Evolutionary conservation across 2,113 vertebrate genomes (phyloP), one percentile per base, ranked within the genome.

Genomic region (Blennius ocellaris): DNA sequence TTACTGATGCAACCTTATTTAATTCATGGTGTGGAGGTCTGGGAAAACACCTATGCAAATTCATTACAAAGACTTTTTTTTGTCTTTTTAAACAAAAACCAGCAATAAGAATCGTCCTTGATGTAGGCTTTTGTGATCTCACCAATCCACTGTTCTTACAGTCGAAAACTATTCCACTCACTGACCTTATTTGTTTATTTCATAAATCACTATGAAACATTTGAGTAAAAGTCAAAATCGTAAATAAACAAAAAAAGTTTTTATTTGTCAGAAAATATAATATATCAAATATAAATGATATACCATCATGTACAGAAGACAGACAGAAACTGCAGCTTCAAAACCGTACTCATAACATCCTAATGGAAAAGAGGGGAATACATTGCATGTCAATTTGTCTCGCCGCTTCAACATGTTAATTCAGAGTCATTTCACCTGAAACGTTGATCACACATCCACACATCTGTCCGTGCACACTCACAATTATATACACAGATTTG

Each of bases 211-310:
- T 47, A 14, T 54, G 8, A 59, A 15, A 10, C 8, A 38, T n/a
- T 37, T 47, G 0, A 78, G 11, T 38, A 11, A 60, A 69, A 47
- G 9, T 55, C 8, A 39, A 43, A 36, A 8, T 74, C 41, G 65
- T 74, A 71, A 80, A 82, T 84, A 76, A 61, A 37, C n/a, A 30
- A 30, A 30, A 30, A 30, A 49, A 38, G 14, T 21, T 61, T 83
- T 80, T 76, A 77, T 79, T 84, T 68, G 72, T 11, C 73, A 11
- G 69, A 89, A 85, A 87, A 68, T 50, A 61, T 60, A 16, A 60
- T 36, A 65, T 73, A 64, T 56, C 59, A 65, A 73, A 73, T 64
- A 73, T 53, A 65, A 49, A 50, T 63, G 71, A 61, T 51, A 60
- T 68, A 64, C 21, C 66, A 44, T 81, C 38, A 79, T 76, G 30